Percentiles rank a stretch among this genome's conserved stretches.
phyloP scores from a whole-genome alignment of 2,888 invertebrate species.

The Metacarcinus magister region DNA sequence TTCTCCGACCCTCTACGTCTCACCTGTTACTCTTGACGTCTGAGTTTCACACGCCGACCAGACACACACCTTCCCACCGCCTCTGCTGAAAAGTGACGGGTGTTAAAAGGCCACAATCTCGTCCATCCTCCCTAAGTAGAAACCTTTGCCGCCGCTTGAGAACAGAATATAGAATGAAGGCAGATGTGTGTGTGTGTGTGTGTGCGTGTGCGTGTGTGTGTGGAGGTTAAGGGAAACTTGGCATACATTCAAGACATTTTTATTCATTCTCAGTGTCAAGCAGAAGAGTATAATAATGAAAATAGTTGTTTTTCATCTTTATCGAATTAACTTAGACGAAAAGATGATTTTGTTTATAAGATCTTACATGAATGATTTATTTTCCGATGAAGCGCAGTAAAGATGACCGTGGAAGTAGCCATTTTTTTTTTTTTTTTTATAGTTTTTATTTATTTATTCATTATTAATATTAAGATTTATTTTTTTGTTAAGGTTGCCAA shows the following conservation, averaged over 20 bases:
- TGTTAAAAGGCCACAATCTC: background rate
- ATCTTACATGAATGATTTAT: background rate
- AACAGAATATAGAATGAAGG: background rate
- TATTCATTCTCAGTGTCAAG: constrained; percentile 8
- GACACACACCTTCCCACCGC: background rate
- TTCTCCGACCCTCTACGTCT: background rate
- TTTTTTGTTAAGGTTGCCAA: too few species aligned
- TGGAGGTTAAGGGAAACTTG: background rate
- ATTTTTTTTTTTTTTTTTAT: too few species aligned
- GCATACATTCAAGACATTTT: background rate
- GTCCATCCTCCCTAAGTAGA: background rate
- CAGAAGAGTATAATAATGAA: background rate
- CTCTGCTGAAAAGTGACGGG: background rate
- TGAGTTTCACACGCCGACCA: background rate
- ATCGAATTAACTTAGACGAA: background rate
- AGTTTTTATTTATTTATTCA: too few species aligned
- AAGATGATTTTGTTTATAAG: too few species aligned
- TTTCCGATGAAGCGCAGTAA: background rate
- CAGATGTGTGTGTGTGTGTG: background rate
- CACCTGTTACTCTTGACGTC: background rate
- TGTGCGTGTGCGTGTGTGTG: background rate
- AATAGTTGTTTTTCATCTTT: background rate
- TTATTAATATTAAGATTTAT: too few species aligned
- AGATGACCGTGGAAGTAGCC: too few species aligned
- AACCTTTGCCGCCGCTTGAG: background rate